Conservation (phyloP, 2,797 vertebrate species). For the Notamacropus eugenii region DNA sequence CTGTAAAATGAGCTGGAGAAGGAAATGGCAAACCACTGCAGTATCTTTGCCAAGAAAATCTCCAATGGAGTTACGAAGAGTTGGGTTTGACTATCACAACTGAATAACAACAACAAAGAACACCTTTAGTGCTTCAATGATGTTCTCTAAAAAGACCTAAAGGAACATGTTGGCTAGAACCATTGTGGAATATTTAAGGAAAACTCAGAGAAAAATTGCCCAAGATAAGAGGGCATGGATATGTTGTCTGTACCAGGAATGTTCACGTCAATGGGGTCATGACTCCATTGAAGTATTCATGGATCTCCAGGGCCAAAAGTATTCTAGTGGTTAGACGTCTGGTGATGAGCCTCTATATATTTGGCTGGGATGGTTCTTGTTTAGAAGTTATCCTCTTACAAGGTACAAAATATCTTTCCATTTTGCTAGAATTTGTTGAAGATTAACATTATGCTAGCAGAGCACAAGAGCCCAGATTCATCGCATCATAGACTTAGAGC, state of each 20-base stretch:
- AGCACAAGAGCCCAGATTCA: background rate
- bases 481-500: background rate
- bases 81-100: background rate
- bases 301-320: background rate
- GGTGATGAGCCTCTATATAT: background rate
- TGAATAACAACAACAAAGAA: background rate
- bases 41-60: background rate
- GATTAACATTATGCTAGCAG: background rate
- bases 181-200: background rate
- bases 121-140: background rate
- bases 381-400: background rate
- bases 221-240: background rate
- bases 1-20: background rate
- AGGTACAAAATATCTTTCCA: background rate
- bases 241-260: background rate
- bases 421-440: background rate
- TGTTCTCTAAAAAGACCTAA: background rate
- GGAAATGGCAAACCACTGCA: background rate
- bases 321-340: background rate
- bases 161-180: background rate
- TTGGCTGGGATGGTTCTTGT: background rate
- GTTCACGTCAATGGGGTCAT: background rate
- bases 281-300: background rate
- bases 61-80: background rate
- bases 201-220: background rate